Percentiles rank a stretch among this genome's conserved stretches.
Conservation (phyloP, 2,113 vertebrate genomes). For the Dipodomys ordii region DNA sequence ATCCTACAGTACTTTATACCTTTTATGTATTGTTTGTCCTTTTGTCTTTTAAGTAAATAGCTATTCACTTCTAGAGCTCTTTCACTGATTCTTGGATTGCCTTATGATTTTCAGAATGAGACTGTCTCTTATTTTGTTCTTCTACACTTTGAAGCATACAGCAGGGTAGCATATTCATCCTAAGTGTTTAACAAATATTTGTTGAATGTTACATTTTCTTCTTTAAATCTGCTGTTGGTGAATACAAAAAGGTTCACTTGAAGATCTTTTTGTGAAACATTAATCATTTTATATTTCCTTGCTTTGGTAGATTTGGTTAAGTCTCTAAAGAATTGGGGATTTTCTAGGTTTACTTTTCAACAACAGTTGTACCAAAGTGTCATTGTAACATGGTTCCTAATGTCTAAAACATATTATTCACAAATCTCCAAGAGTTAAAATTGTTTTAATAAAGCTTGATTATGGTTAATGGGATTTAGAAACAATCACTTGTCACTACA, state of each 20-base stretch:
- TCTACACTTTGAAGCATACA: neutral
- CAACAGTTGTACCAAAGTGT: neutral
- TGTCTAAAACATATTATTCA: neutral
- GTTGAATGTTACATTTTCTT: slow-evolving; percentile 30
- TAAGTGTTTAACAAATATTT: slow-evolving; percentile 59
- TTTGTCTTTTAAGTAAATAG: neutral
- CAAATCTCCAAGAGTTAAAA: neutral
- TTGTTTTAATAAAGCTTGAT: slow-evolving; percentile 13
- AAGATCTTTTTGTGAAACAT: neutral
- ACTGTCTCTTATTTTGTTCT: neutral
- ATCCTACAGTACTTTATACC: neutral
- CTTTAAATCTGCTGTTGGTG: slow-evolving; percentile 21
- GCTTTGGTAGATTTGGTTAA: neutral
- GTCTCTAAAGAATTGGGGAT: neutral
- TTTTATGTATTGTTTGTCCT: neutral
- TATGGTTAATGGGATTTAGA: neutral
- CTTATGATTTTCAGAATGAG: neutral
- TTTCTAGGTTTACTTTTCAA: slow-evolving; percentile 11
- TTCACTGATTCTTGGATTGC: neutral
- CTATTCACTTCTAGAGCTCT: neutral
- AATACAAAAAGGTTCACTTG: neutral
- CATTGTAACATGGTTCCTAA: neutral
- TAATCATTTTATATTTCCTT: slow-evolving; percentile 46
- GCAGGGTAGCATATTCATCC: neutral
- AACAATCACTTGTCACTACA: neutral